Base-by-base conservation (phyloP, 2,888 invertebrate genomes). In the Arrhopalites spinosus region DNA sequence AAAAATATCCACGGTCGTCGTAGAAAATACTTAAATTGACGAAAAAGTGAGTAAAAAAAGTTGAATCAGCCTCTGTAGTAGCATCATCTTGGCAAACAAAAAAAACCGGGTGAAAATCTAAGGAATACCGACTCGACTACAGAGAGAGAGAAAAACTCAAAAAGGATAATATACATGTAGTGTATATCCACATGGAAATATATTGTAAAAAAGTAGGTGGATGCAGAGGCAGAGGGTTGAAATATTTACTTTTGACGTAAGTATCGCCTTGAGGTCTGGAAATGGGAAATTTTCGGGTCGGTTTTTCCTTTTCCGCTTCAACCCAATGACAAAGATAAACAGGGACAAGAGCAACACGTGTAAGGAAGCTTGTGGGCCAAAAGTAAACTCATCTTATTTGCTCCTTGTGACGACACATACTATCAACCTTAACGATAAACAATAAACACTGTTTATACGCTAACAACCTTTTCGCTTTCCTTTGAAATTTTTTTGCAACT, bases 351-450 rank as follows among this genome's bases (percentile, higher is more conserved):
- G 27, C 23, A 59, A 59, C 59, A 59, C 59, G 59, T 59, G 59
- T 59, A 59, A 25, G 25, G 15, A 27, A 2, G 59, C 25, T 2
- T 23, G 25, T 23, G 27, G 59, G 59, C 11, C 36, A 5, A 59
- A 59, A 59, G 59, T 59, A 59, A 59, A 59, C 59, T n/a, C 64
- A 36, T 64, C 23, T 66, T 66, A 66, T 66, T 66, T 66, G n/a
- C 20, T 66, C 15, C 29, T 45, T 45, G 20, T 66, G 66, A 66
- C 45, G 45, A 66, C 25, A 7, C n/a, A 13, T 1, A 43, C 66
- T 45, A 43, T 66, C 66, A 66, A 43, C 43, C 59, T 59, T 27
- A 59, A 59, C 59, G 27, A 59, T 59, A 59, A 59, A 59, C 59
- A 59, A 59, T 59, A 25, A 59, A 25, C 59, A 23, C 23, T 59